Conservation (phyloP, 1,140 invertebrate species). For the Conopomorpha cramerella region DNA sequence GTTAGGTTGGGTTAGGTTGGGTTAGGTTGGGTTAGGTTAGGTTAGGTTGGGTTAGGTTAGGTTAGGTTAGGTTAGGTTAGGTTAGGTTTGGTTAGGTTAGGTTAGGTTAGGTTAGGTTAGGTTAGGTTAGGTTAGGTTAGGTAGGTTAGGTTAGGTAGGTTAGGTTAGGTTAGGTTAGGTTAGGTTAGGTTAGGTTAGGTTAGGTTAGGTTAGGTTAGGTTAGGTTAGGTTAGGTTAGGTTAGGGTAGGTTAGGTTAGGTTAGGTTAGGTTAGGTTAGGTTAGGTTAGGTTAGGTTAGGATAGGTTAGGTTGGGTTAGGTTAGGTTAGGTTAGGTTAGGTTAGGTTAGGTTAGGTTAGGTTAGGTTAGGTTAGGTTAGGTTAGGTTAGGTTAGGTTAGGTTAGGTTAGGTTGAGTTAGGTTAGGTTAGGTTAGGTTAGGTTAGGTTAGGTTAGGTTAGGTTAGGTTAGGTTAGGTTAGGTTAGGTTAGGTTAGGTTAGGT, state of each 20-base stretch:
- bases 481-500: slow-evolving; percentile 4
- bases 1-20: slow-evolving; percentile 2
- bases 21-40: slow-evolving; percentile 1
- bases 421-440: slow-evolving; percentile 4
- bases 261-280: slow-evolving; percentile 2
- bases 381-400: slow-evolving; percentile 1
- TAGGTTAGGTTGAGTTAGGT: slow-evolving; percentile 1
- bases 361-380: slow-evolving; percentile 3
- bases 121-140: slow-evolving; percentile 2
- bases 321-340: slow-evolving; percentile 3
- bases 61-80: background rate
- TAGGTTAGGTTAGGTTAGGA: background rate
- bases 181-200: slow-evolving; percentile 3
- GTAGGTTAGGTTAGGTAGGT: too few species aligned
- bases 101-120: slow-evolving; percentile 2
- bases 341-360: slow-evolving; percentile 3
- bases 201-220: slow-evolving; percentile 1
- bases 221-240: slow-evolving; percentile 3
- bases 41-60: background rate
- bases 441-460: slow-evolving; percentile 3
- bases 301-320: slow-evolving; percentile 2
- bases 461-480: slow-evolving; percentile 2
- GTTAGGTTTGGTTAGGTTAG: background rate
- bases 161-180: too few species aligned
- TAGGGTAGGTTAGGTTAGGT: too few species aligned